These are phyloP conservation scores for Achroia grisella DNA, from an alignment of 1,140 invertebrate species.

Conservation along the genomic window DNA sequence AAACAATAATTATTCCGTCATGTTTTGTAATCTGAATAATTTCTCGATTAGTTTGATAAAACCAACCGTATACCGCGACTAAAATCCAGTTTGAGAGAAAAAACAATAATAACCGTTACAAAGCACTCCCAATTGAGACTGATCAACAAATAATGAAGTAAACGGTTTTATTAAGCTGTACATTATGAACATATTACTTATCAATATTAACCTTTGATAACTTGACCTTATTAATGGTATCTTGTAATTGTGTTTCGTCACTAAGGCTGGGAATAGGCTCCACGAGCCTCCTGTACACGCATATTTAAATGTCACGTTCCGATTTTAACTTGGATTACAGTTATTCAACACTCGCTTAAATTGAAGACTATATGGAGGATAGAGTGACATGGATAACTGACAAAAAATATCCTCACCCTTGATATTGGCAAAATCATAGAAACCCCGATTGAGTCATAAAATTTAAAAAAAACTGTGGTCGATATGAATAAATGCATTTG, in stretches of 20 bases:
- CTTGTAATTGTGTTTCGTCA: conserved; percentile 21
- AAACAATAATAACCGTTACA: conserved; percentile 11
- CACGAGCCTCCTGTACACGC: conserved; percentile 30
- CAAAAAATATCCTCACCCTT: too few species aligned
- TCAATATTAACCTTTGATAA: conserved; percentile 32
- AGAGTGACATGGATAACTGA: too few species aligned
- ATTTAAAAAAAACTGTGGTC: too few species aligned
- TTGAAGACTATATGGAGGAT: too few species aligned
- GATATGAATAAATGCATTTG: too few species aligned
- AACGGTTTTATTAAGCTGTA: conserved; percentile 37
- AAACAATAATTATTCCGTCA: conserved; percentile 9
- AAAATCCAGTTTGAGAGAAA: conserved; percentile 7
- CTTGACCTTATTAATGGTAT: conserved; percentile 27
- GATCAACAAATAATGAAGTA: conserved; percentile 23
- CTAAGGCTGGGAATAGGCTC: background rate
- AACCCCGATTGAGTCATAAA: too few species aligned
- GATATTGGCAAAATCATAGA: too few species aligned
- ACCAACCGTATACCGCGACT: conserved; percentile 16
- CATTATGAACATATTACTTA: conserved; percentile 18
- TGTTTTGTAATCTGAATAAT: conserved; percentile 12
- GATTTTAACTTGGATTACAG: too few species aligned
- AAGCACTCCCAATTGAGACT: conserved; percentile 30
- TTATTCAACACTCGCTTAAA: too few species aligned
- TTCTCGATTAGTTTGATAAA: conserved; percentile 11
- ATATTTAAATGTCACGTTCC: too few species aligned